These are phyloP conservation scores for Sapayoa aenigma DNA, from an alignment of 2,113 vertebrate species.

Conservation along the genomic window DNA sequence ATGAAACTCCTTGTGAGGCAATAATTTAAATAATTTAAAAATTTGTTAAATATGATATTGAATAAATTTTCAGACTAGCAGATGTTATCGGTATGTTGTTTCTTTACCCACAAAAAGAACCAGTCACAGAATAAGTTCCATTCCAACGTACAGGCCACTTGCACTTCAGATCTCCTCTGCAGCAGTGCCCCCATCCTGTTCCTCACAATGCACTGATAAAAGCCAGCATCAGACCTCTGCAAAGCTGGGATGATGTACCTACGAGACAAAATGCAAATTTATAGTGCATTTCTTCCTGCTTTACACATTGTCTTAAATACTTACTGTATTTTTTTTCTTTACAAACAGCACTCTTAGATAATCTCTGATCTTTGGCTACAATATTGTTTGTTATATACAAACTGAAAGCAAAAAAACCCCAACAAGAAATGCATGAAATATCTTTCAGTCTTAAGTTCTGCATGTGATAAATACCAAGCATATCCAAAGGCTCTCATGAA, in stretches of 20 bases:
- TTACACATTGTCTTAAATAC: background rate
- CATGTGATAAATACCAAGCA: background rate
- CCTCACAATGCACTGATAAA: constrained; percentile 84
- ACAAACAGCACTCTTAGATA: background rate
- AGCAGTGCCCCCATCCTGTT: constrained; percentile 88
- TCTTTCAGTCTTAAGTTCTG: background rate
- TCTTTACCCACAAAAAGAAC: background rate
- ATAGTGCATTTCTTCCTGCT: background rate
- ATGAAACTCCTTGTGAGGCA: background rate
- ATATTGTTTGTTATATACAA: background rate
- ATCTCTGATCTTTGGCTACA: background rate
- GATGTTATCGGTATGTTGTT: accelerated
- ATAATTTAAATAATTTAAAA: background rate
- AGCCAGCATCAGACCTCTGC: constrained; percentile 78
- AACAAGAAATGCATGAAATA: background rate
- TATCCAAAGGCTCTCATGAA: background rate
- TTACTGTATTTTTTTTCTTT: background rate
- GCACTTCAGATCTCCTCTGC: constrained; percentile 82
- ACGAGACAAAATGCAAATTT: background rate
- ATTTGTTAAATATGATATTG: background rate
- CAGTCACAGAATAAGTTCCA: background rate
- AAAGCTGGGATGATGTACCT: constrained; percentile 81
- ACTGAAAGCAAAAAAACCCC: background rate
- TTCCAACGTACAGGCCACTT: constrained; percentile 86
- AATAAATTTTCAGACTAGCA: background rate